Base-by-base conservation (phyloP, 2,888 invertebrate genomes). In the Lepidonotus clava region DNA sequence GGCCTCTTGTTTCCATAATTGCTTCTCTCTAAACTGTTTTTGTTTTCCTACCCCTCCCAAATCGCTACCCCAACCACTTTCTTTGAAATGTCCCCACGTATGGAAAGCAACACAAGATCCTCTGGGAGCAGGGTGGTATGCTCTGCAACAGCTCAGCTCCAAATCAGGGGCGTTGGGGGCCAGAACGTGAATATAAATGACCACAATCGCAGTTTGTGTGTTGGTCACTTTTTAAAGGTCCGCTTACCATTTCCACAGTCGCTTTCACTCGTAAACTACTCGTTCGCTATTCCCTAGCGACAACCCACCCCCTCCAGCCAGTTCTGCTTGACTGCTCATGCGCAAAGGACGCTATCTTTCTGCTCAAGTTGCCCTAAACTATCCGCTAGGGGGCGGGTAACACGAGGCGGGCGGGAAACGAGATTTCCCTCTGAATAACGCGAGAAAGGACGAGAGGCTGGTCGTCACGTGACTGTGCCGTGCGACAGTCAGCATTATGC, bases 281-380 rank as follows among this genome's bases (percentile, higher is more conserved):
- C 61, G 28, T 61, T 61, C 28, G 28, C 61, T 61, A 61, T 61
- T 61, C 61, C 61, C 28, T 28, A 5, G 8, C 61, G 28, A 28
- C n/a, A n/a, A n/a, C n/a, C n/a, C n/a, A n/a, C n/a, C 61, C 61
- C 61, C 18, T 61, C 61, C 28, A 32, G 61, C 36, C 6, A 11
- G 38, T 71, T 71, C 71, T 38, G 18, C 71, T 5, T 71, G 5
- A 18, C 38, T 38, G 36, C 18, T 38, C 71, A 71, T 18, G 36
- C 71, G 71, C 1, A 18, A 34, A 36, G 71, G 38, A 38, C 36
- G 71, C 71, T 71, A 36, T 36, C 71, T 71, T 71, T 71, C 71
- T 71, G 71, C 71, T 71, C 71, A 71, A 71, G 71, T 71, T 71
- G 71, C 38, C 24, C 71, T 21, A 38, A 71, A 71, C 36, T 38